Conservation (phyloP, 2,113 vertebrate species). For the Amia ocellicauda region DNA sequence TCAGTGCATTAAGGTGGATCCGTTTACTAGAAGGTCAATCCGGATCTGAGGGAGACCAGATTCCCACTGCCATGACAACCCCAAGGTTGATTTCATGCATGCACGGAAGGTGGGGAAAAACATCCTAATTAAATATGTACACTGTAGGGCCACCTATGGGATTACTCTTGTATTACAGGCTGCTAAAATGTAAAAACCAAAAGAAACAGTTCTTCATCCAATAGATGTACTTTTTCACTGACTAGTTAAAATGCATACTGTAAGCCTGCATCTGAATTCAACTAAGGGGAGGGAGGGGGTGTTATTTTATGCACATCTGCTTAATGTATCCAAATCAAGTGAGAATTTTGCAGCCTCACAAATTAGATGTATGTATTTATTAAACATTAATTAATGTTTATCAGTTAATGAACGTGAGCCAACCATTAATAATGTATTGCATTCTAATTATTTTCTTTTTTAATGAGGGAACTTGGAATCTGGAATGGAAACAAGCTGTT, state of each 20-base stretch:
- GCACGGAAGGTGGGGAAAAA: no score
- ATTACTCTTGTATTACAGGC: neutral
- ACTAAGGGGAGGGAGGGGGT: no score
- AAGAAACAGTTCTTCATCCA: neutral
- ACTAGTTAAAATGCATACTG: neutral
- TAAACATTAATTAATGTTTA: conserved; percentile 56
- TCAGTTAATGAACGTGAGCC: conserved; percentile 61
- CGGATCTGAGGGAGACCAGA: no score
- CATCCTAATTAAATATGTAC: neutral
- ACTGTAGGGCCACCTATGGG: neutral
- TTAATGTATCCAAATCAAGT: neutral
- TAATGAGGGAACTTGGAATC: conserved; percentile 62
- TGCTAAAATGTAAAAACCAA: no score
- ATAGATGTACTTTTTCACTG: neutral
- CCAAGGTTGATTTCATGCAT: no score
- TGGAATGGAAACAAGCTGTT: conserved; percentile 49
- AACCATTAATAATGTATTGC: conserved; percentile 72
- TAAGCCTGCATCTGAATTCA: neutral
- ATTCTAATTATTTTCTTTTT: conserved; percentile 63
- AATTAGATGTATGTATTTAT: conserved; percentile 36
- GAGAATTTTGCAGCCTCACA: neutral
- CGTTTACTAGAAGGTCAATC: no score
- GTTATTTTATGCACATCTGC: no score
- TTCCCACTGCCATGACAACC: no score
- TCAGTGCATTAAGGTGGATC: no score